Conservation (phyloP, 2,797 vertebrate genomes). For the Acestrorhynchus altus region DNA sequence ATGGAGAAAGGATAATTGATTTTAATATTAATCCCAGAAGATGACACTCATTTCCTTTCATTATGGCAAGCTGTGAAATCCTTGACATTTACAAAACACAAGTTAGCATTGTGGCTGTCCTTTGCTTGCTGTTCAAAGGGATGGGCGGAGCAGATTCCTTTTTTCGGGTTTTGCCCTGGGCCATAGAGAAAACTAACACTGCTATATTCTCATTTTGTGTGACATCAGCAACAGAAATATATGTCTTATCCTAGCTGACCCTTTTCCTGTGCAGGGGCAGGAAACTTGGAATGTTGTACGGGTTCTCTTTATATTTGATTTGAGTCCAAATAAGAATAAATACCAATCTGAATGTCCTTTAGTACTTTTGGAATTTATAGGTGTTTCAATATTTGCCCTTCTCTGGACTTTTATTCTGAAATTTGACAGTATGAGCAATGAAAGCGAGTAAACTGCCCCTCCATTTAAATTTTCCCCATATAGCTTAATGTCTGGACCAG, state of each 20-base stretch:
- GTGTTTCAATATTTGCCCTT: no score
- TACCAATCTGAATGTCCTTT: no score
- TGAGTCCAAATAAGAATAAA: no score
- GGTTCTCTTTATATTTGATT: no score
- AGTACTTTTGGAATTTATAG: no score
- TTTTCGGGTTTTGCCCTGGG: constrained; percentile 10
- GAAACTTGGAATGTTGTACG: not conserved
- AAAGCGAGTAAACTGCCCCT: no score
- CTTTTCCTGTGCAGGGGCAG: not conserved
- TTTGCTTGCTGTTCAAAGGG: constrained; percentile 4
- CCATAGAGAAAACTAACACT: constrained; percentile 9
- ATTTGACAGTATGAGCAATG: no score
- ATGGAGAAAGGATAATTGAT: constrained; percentile 16
- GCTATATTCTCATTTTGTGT: not conserved
- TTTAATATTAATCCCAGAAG: constrained; percentile 63
- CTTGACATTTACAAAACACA: constrained; percentile 39
- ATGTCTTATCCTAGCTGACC: not conserved
- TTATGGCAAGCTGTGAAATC: constrained; percentile 46
- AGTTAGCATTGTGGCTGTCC: constrained; percentile 22
- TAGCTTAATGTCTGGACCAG: no score
- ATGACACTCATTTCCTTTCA: constrained; percentile 49
- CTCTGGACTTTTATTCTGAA: no score
- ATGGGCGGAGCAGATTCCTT: constrained; percentile 7
- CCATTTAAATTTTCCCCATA: no score
- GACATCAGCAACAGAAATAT: constrained; percentile 5